phyloP scores from a whole-genome alignment of 2,888 invertebrate species.

The Ischnus inquisitorius region DNA sequence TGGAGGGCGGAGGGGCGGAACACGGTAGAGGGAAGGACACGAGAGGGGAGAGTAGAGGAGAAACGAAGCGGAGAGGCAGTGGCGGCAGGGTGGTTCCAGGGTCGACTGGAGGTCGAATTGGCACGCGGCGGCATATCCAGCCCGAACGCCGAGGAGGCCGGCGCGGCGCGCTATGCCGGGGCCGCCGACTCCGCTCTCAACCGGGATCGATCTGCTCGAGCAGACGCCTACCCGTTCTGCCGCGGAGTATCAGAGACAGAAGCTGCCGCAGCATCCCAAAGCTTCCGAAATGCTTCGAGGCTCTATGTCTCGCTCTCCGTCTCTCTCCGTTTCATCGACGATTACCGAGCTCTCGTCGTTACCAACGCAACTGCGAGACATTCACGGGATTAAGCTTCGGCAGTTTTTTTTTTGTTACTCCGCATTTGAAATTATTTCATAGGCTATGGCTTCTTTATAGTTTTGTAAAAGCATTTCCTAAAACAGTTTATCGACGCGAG shows the following conservation, averaged over 20 bases:
- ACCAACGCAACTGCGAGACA: too few species aligned
- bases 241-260: slow-evolving; percentile 51
- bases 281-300: slow-evolving; percentile 42
- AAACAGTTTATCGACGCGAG: too few species aligned
- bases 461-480: too few species aligned
- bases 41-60: slow-evolving; percentile 3
- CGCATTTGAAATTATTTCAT: too few species aligned
- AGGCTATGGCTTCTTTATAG: too few species aligned
- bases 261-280: slow-evolving; percentile 55
- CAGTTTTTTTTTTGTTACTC: too few species aligned
- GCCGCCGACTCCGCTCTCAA: slow-evolving; percentile 52
- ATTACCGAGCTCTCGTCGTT: neutral
- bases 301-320: slow-evolving; percentile 9
- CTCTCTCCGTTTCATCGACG: neutral
- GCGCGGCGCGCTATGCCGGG: slow-evolving; percentile 59
- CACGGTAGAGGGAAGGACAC: neutral
- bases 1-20: too few species aligned
- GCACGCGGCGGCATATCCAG: slow-evolving; percentile 35
- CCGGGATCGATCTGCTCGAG: slow-evolving; percentile 72
- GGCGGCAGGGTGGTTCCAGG: slow-evolving; percentile 47
- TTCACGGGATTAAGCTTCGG: too few species aligned
- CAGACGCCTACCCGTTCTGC: slow-evolving; percentile 69
- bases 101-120: slow-evolving; percentile 55
- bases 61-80: slow-evolving; percentile 11
- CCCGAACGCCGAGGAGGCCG: slow-evolving; percentile 44